phyloP scores from a whole-genome alignment of 2,888 invertebrate genomes.

The Leptopterna dolabrata region DNA sequence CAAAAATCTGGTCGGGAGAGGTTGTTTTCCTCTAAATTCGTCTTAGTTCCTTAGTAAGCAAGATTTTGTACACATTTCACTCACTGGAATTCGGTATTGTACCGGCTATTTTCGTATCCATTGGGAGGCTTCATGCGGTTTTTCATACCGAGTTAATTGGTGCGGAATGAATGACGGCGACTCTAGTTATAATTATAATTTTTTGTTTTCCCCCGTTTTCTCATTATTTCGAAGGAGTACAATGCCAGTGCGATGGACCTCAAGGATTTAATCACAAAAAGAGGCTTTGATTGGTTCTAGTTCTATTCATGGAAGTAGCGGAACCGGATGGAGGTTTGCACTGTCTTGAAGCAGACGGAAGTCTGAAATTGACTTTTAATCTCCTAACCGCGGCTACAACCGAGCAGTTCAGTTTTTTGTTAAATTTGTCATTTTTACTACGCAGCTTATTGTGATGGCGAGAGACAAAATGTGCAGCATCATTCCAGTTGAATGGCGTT shows the following conservation, averaged over 20 bases:
- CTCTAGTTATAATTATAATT: not conserved
- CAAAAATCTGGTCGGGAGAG: no score
- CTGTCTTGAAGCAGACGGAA: not conserved
- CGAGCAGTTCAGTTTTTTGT: not conserved
- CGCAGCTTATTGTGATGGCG: no score
- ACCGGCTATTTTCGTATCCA: slow-evolving; percentile 14
- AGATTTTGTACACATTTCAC: no score
- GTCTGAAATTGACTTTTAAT: not conserved
- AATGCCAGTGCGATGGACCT: not conserved
- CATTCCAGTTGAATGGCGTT: not conserved
- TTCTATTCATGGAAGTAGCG: not conserved
- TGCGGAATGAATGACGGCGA: no score
- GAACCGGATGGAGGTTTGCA: not conserved
- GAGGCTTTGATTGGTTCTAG: not conserved
- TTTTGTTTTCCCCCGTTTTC: not conserved
- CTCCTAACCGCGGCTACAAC: not conserved
- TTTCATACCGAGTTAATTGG: no score
- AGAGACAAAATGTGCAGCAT: not conserved
- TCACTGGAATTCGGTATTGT: no score
- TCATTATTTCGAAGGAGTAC: not conserved
- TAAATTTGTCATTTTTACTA: not conserved
- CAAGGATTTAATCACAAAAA: not conserved
- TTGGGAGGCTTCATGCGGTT: no score
- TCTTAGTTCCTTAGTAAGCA: no score
- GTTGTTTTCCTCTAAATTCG: no score